phyloP scores from a whole-genome alignment of 2,888 invertebrate species.

The Agrochola lychnidis region DNA sequence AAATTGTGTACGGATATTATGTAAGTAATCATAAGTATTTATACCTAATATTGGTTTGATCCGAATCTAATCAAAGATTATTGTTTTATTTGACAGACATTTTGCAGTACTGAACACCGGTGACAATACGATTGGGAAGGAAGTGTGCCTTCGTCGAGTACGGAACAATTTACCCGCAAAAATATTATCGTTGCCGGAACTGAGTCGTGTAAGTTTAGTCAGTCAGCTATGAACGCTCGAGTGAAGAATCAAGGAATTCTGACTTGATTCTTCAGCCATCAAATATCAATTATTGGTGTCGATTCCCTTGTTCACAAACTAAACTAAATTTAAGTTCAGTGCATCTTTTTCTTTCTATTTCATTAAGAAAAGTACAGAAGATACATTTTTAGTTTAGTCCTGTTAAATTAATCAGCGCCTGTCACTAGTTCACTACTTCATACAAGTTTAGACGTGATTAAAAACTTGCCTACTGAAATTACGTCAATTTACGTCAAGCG shows the following conservation, averaged over 20 bases:
- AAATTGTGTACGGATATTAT: conserved; percentile 40
- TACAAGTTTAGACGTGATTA: too few species aligned
- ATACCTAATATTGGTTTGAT: neutral
- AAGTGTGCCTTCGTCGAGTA: conserved; percentile 37
- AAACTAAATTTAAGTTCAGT: too few species aligned
- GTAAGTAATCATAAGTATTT: conserved; percentile 22
- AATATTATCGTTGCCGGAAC: conserved; percentile 43
- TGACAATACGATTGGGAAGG: conserved; percentile 30
- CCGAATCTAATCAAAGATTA: neutral
- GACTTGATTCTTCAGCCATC: neutral
- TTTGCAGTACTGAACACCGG: conserved; percentile 47
- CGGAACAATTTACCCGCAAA: conserved; percentile 39
- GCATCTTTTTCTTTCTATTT: too few species aligned
- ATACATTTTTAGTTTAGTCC: too few species aligned
- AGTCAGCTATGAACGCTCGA: neutral
- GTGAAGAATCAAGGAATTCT: too few species aligned
- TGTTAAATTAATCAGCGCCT: too few species aligned
- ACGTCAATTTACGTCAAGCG: too few species aligned
- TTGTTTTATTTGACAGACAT: conserved; percentile 30
- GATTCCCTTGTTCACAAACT: too few species aligned
- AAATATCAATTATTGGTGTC: too few species aligned
- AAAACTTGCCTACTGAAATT: too few species aligned
- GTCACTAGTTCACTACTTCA: too few species aligned
- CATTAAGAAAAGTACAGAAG: too few species aligned
- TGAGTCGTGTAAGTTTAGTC: conserved; percentile 36